Evolutionary conservation across 2,113 vertebrate genomes (phyloP).

Genomic region (Paramormyrops kingsleyae): DNA sequence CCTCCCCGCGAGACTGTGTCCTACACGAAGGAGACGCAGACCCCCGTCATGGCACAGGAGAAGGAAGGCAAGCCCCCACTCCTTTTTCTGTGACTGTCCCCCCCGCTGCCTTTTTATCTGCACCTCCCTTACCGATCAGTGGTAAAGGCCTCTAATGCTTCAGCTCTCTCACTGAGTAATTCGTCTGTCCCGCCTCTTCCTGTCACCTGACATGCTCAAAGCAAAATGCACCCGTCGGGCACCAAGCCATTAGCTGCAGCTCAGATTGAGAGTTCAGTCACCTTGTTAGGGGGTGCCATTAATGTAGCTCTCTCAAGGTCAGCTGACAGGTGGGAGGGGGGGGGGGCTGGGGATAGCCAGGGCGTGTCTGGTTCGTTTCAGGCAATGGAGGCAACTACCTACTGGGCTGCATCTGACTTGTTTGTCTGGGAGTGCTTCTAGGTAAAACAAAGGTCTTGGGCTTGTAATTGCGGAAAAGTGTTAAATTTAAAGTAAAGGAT

Average conservation of each 20-base stretch:
- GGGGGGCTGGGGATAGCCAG: not conserved
- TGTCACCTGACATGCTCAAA: slow-evolving; percentile 53
- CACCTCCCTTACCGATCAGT: slow-evolving; percentile 9
- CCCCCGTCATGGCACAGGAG: slow-evolving; percentile 75
- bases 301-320: slow-evolving; percentile 60
- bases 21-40: slow-evolving; percentile 95
- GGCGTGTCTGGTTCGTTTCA: slow-evolving; percentile 19
- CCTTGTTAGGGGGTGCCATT: slow-evolving; percentile 45
- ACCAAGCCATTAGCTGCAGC: not conserved
- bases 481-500: not conserved
- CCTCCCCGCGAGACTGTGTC: slow-evolving; percentile 89
- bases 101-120: not conserved
- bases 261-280: not conserved
- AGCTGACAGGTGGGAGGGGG: slow-evolving; percentile 44
- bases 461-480: not conserved
- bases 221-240: slow-evolving; percentile 51
- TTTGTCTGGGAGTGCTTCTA: not conserved
- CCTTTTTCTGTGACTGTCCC: not conserved
- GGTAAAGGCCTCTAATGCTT: slow-evolving; percentile 20
- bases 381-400: not conserved
- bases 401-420: not conserved
- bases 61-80: slow-evolving; percentile 75
- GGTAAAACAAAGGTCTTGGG: slow-evolving; percentile 18
- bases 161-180: slow-evolving; percentile 57
- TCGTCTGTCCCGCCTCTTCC: slow-evolving; percentile 61